Evolutionary conservation across 1,140 invertebrate species (phyloP).

Genomic region (Thaumatotibia leucotreta): DNA sequence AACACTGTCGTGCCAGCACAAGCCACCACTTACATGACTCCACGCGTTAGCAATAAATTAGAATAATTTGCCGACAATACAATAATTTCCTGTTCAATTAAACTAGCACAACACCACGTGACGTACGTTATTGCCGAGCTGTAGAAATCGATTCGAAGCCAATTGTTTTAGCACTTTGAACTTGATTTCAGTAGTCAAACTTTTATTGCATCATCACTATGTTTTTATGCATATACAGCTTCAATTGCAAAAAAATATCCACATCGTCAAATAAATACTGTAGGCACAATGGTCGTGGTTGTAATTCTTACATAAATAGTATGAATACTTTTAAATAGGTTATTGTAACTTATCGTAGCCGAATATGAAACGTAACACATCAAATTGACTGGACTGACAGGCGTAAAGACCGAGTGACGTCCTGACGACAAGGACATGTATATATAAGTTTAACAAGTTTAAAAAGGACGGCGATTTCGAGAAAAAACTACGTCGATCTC

Average conservation of each 20-base stretch:
- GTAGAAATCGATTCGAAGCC: neutral
- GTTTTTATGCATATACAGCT: neutral
- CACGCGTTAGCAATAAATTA: neutral
- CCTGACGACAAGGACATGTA: neutral
- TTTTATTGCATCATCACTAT: conserved; percentile 11
- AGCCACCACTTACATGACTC: neutral
- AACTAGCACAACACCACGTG: neutral
- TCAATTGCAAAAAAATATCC: neutral
- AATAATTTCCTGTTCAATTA: neutral
- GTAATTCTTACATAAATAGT: neutral
- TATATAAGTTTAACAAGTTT: neutral
- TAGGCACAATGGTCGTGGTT: neutral
- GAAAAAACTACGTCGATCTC: neutral
- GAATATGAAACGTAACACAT: neutral
- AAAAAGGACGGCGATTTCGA: neutral
- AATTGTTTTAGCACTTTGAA: conserved; percentile 14
- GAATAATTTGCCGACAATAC: neutral
- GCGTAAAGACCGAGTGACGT: neutral
- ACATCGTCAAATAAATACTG: neutral
- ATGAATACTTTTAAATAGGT: neutral
- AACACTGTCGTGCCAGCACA: neutral
- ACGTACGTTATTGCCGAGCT: neutral
- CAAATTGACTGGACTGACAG: neutral
- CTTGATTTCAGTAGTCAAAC: neutral
- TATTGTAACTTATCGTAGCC: neutral